phyloP scores from a whole-genome alignment of 2,797 vertebrate species.

The Fistularia tabacaria region DNA sequence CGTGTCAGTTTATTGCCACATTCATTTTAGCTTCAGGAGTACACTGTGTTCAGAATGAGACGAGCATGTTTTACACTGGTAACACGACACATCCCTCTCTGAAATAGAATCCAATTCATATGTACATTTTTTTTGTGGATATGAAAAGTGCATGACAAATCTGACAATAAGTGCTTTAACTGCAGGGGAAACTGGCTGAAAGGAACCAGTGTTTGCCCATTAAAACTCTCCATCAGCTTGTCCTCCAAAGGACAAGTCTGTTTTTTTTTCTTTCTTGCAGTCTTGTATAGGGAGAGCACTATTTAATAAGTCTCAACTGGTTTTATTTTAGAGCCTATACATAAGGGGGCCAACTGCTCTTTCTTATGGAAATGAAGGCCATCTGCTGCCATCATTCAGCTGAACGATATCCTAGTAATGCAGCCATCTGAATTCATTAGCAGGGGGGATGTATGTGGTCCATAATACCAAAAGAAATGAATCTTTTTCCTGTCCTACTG shows the following conservation, averaged over 20 bases:
- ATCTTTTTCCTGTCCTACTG: slow-evolving; percentile 60
- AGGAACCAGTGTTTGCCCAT: slow-evolving; percentile 32
- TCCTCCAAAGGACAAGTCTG: slow-evolving; percentile 52
- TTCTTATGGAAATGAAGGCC: slow-evolving; percentile 78
- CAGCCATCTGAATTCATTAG: slow-evolving; percentile 78
- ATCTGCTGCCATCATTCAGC: slow-evolving; percentile 74
- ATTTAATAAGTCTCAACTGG: slow-evolving; percentile 71
- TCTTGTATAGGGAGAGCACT: slow-evolving; percentile 56
- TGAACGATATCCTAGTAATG: slow-evolving; percentile 71
- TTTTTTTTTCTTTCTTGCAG: slow-evolving; percentile 37
- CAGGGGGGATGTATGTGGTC: slow-evolving; percentile 57
- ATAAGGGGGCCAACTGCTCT: slow-evolving; percentile 73
- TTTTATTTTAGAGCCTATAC: slow-evolving; percentile 70
- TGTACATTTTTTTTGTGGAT: too few relatives aligned
- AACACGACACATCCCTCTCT: too few relatives aligned
- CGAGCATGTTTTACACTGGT: too few relatives aligned
- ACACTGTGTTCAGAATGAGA: too few relatives aligned
- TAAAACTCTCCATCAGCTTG: slow-evolving; percentile 29
- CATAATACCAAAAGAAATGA: slow-evolving; percentile 68
- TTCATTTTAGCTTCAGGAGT: slow-evolving; percentile 9
- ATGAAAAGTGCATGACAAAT: neutral
- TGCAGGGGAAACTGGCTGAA: slow-evolving; percentile 37
- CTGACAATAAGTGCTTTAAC: slow-evolving; percentile 10
- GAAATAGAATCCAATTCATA: too few relatives aligned
- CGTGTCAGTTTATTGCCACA: slow-evolving; percentile 13